These are phyloP conservation scores for Oxyscelio sp. DNA, from an alignment of 2,888 invertebrate genomes.

Conservation along the genomic window DNA sequence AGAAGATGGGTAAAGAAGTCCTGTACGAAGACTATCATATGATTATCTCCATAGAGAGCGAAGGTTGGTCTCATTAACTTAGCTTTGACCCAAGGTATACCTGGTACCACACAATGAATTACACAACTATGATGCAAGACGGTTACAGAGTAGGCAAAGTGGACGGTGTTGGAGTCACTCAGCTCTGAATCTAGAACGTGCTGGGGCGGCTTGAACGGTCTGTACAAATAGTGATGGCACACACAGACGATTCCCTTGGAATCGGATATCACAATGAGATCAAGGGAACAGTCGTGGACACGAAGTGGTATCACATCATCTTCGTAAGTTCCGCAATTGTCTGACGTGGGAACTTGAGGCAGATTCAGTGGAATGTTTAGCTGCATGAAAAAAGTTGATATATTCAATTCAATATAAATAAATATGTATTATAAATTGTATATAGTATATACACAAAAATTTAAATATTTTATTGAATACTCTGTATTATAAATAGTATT, in stretches of 20 bases:
- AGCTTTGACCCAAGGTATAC: conserved; percentile 94
- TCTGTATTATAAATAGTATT: no score
- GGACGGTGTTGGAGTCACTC: conserved; percentile 91
- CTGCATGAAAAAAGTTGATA: conserved; percentile 88
- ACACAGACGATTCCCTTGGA: conserved; percentile 93
- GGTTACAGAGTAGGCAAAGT: conserved; percentile 95
- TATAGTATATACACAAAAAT: no score
- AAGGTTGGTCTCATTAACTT: conserved; percentile 94
- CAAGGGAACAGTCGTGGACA: conserved; percentile 94
- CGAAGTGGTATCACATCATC: conserved; percentile 94
- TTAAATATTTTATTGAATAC: no score
- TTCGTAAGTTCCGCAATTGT: conserved; percentile 92
- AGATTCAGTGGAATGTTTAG: conserved; percentile 95
- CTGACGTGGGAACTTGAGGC: conserved; percentile 91
- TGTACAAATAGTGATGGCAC: conserved; percentile 95
- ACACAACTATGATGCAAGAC: conserved; percentile 95
- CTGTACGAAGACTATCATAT: conserved; percentile 94
- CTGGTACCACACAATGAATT: conserved; percentile 94
- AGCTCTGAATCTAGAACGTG: conserved; percentile 86
- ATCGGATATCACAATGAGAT: conserved; percentile 94
- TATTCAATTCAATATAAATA: no score
- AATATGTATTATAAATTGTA: no score
- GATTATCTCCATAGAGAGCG: conserved; percentile 93
- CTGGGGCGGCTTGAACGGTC: conserved; percentile 90
- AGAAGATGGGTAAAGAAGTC: conserved; percentile 95